A percentile compares a stretch with the other conserved stretches of the same genome.
Conservation (phyloP, 1,140 invertebrate species). For the Eupeodes corollae region DNA sequence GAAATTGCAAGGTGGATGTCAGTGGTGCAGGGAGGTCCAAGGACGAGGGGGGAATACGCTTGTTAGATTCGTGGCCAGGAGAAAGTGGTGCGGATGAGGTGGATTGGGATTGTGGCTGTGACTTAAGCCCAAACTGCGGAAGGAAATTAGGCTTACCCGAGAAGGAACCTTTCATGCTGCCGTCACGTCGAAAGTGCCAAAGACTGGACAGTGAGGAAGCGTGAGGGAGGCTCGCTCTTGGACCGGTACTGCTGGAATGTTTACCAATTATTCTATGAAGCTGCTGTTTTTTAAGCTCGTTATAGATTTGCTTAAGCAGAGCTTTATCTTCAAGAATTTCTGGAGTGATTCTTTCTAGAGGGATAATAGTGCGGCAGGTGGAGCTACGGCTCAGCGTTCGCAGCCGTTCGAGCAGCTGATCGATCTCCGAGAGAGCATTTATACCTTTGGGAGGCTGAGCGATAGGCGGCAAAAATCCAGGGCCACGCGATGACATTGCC, state of each 20-base stretch:
- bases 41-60: neutral
- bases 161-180: neutral
- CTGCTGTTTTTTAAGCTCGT: conserved; percentile 27
- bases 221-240: conserved; percentile 9
- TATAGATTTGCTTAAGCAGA: conserved; percentile 25
- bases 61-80: neutral
- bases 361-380: conserved; percentile 1
- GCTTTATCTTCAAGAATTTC: conserved; percentile 23
- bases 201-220: conserved; percentile 18
- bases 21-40: neutral
- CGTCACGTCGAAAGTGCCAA: conserved; percentile 5
- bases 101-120: neutral
- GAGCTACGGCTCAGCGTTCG: conserved; percentile 6
- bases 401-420: conserved; percentile 9
- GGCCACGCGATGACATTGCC: neutral
- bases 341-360: conserved; percentile 11
- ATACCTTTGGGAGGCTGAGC: neutral
- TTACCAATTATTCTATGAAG: conserved; percentile 18
- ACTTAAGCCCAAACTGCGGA: no score
- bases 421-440: neutral
- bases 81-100: neutral
- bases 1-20: neutral
- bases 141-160: neutral
- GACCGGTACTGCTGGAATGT: conserved; percentile 17
- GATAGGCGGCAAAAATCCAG: neutral